Percentiles rank a stretch among this genome's conserved stretches.
These are phyloP conservation scores for Naso thynnoides DNA, from an alignment of 2,797 vertebrate genomes.

Conservation along the genomic window DNA sequence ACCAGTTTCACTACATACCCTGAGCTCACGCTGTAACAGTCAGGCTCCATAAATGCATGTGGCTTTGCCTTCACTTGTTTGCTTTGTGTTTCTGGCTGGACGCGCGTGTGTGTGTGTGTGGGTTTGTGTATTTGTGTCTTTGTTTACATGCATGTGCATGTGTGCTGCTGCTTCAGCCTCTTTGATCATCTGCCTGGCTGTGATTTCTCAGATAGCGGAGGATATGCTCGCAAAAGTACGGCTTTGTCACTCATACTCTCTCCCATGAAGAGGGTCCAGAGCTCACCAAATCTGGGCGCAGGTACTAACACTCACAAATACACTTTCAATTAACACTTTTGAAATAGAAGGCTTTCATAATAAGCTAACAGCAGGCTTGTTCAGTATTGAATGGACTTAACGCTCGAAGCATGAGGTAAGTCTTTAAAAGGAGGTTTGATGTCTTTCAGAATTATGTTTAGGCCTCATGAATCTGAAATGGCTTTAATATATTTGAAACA, in stretches of 20 bases:
- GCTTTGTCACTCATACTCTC: slow-evolving; percentile 94
- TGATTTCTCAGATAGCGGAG: slow-evolving; percentile 96
- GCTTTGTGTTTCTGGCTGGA: slow-evolving; percentile 79
- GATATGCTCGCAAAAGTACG: slow-evolving; percentile 91
- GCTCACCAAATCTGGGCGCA: slow-evolving; percentile 95
- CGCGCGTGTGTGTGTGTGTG: slow-evolving; percentile 29
- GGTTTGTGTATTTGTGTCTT: slow-evolving; percentile 10
- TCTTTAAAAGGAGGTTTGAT: slow-evolving; percentile 26
- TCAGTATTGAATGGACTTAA: neutral
- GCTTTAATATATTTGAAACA: slow-evolving; percentile 43
- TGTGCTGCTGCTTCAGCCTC: slow-evolving; percentile 77
- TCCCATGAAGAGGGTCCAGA: slow-evolving; percentile 98
- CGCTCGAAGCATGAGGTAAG: slow-evolving; percentile 45
- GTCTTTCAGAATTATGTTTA: slow-evolving; percentile 18
- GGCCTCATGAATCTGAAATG: slow-evolving; percentile 20
- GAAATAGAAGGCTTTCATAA: neutral
- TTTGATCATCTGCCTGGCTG: slow-evolving; percentile 80
- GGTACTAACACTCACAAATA: slow-evolving; percentile 80
- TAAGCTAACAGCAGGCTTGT: neutral
- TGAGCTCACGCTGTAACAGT: slow-evolving; percentile 14
- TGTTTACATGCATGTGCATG: slow-evolving; percentile 68
- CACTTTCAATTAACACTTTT: slow-evolving; percentile 29
- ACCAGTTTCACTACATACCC: neutral
- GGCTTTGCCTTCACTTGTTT: slow-evolving; percentile 82
- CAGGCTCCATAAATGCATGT: slow-evolving; percentile 82